These are phyloP conservation scores for Poeciliopsis presidionis DNA, from an alignment of 2,797 vertebrate species.

Conservation along the genomic window DNA sequence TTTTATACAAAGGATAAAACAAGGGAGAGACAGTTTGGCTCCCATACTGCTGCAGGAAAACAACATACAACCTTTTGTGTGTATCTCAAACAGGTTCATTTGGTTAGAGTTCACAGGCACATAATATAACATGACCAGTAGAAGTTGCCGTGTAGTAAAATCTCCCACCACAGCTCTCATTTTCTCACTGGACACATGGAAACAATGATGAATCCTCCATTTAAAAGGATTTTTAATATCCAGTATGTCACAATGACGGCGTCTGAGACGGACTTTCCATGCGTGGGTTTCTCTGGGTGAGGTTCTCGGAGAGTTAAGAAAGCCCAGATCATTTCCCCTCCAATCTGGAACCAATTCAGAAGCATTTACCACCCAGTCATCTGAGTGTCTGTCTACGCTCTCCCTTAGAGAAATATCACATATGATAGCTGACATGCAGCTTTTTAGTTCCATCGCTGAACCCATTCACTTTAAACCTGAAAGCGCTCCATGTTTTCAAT, in stretches of 20 bases:
- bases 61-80: too few relatives aligned
- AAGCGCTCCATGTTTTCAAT: neutral
- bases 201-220: constrained; percentile 42
- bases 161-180: neutral
- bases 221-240: constrained; percentile 13
- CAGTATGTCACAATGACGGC: constrained; percentile 38
- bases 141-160: too few relatives aligned
- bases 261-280: constrained; percentile 58
- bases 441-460: neutral
- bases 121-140: too few relatives aligned
- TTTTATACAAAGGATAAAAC: too few relatives aligned
- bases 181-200: constrained; percentile 31
- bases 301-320: constrained; percentile 26
- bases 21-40: too few relatives aligned
- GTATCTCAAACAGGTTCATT: too few relatives aligned
- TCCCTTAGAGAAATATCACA: constrained; percentile 4
- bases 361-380: constrained; percentile 18
- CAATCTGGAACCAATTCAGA: constrained; percentile 64
- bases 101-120: too few relatives aligned
- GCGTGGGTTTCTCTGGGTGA: constrained; percentile 52
- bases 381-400: constrained; percentile 12
- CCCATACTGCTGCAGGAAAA: too few relatives aligned
- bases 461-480: neutral
- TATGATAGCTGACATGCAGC: neutral
- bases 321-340: constrained; percentile 47